These are phyloP conservation scores for Bilobella aurantiaca DNA, from an alignment of 1,140 invertebrate species.

Conservation along the genomic window DNA sequence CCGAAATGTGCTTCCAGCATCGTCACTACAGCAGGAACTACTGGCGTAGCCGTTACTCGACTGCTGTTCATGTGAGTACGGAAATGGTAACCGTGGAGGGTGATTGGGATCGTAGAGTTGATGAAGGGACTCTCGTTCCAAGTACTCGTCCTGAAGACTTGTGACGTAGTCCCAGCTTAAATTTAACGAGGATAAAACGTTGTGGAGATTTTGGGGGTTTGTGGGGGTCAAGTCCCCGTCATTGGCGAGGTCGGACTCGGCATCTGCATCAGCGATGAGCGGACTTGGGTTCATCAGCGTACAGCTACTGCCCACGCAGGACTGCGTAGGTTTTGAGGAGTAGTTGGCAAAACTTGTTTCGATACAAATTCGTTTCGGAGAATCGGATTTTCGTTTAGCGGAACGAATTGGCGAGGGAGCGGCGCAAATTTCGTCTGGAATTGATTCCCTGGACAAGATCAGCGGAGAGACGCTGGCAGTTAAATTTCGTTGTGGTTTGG, in stretches of 20 bases:
- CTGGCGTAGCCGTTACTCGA: conserved; percentile 27
- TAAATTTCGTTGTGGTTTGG: conserved; percentile 53
- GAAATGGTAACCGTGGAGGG: conserved; percentile 8
- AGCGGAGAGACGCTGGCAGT: conserved; percentile 38
- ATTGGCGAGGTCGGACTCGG: conserved; percentile 16
- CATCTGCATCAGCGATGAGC: conserved; percentile 29
- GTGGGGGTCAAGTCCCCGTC: conserved; percentile 35
- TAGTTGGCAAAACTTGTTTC: conserved; percentile 65
- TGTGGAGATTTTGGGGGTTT: conserved; percentile 31
- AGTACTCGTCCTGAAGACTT: conserved; percentile 32
- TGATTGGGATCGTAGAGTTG: conserved; percentile 28
- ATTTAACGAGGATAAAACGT: conserved; percentile 35
- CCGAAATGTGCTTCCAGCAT: conserved; percentile 26
- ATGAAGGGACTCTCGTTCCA: conserved; percentile 23
- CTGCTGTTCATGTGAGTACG: conserved; percentile 14
- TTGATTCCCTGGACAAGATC: conserved; percentile 34
- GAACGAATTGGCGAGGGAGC: conserved; percentile 11
- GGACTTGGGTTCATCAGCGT: conserved; percentile 28
- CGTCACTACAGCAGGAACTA: conserved; percentile 34
- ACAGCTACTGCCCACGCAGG: conserved; percentile 35
- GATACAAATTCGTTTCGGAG: conserved; percentile 52
- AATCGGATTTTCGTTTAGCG: not conserved
- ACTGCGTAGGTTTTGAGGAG: conserved; percentile 38
- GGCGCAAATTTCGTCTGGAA: conserved; percentile 2
- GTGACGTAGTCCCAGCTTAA: conserved; percentile 35